These are phyloP conservation scores for Agrochola macilenta DNA, from an alignment of 2,888 invertebrate species.

Conservation along the genomic window DNA sequence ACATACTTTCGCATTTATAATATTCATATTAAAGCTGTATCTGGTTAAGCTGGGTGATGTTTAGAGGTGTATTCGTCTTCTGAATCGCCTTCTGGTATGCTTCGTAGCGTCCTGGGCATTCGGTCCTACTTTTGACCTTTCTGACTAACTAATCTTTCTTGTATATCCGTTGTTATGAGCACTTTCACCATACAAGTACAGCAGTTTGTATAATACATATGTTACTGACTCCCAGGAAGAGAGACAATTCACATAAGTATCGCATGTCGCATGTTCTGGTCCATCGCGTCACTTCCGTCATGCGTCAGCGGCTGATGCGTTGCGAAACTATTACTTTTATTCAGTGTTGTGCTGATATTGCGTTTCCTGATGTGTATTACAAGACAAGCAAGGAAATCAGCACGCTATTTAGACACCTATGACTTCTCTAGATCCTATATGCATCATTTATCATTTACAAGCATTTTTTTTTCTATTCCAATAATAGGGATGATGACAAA, in stretches of 20 bases:
- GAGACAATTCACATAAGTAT: slow-evolving; percentile 37
- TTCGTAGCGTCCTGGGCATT: too few relatives aligned
- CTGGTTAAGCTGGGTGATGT: too few relatives aligned
- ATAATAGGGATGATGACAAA: too few relatives aligned
- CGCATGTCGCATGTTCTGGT: slow-evolving; percentile 40
- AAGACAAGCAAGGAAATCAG: neutral
- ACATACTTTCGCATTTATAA: too few relatives aligned
- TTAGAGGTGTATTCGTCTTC: too few relatives aligned
- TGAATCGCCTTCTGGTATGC: too few relatives aligned
- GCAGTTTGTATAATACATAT: neutral
- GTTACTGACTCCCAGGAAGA: slow-evolving; percentile 34
- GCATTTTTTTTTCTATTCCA: too few relatives aligned
- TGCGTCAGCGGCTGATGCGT: slow-evolving; percentile 18
- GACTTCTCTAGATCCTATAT: neutral
- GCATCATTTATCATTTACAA: too few relatives aligned
- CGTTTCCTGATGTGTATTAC: neutral
- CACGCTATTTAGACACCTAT: neutral
- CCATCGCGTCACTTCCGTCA: slow-evolving; percentile 34
- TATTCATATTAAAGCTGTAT: too few relatives aligned
- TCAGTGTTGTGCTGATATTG: neutral
- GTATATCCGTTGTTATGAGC: neutral
- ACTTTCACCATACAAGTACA: neutral
- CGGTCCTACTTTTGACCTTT: neutral
- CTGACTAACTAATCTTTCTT: neutral
- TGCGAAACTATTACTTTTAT: slow-evolving; percentile 10